Evolutionary conservation across 2,888 invertebrate genomes (phyloP).

Genomic region (Synanthedon tipuliformis): DNA sequence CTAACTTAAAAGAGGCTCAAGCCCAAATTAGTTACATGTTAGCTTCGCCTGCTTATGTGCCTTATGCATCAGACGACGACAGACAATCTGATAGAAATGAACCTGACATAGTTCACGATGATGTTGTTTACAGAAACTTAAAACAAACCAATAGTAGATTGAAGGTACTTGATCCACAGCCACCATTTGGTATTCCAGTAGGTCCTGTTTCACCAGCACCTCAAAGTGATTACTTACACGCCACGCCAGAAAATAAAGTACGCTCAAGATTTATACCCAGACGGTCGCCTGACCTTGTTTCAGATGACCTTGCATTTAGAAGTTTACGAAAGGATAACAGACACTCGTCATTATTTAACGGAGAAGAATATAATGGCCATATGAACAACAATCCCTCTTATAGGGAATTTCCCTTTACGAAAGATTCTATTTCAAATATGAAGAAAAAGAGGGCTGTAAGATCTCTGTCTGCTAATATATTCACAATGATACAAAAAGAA

Average conservation of each 20-base stretch:
- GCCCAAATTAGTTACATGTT: slow-evolving; percentile 75
- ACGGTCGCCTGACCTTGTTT: slow-evolving; percentile 83
- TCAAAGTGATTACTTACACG: slow-evolving; percentile 86
- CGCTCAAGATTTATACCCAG: slow-evolving; percentile 75
- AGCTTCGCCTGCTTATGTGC: slow-evolving; percentile 75
- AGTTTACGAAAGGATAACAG: slow-evolving; percentile 84
- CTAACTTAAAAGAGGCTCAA: slow-evolving; percentile 46
- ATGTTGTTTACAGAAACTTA: slow-evolving; percentile 85
- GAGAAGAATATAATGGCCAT: slow-evolving; percentile 57
- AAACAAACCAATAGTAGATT: slow-evolving; percentile 80
- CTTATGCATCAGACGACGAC: slow-evolving; percentile 58
- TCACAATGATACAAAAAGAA: slow-evolving; percentile 79
- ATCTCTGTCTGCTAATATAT: slow-evolving; percentile 86
- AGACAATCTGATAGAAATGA: slow-evolving; percentile 74
- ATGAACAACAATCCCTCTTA: slow-evolving; percentile 58
- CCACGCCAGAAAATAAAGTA: slow-evolving; percentile 72
- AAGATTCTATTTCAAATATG: slow-evolving; percentile 51
- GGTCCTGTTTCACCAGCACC: slow-evolving; percentile 85
- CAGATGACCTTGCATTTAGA: slow-evolving; percentile 89
- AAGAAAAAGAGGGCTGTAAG: slow-evolving; percentile 85
- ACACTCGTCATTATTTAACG: slow-evolving; percentile 63
- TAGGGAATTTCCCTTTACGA: slow-evolving; percentile 39
- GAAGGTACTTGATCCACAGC: slow-evolving; percentile 83
- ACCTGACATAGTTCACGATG: slow-evolving; percentile 86
- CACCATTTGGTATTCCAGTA: slow-evolving; percentile 90